A percentile compares a stretch with the other conserved stretches of the same genome.
Conservation (phyloP, 2,888 invertebrate genomes). For the Dolichopus griseipennis region DNA sequence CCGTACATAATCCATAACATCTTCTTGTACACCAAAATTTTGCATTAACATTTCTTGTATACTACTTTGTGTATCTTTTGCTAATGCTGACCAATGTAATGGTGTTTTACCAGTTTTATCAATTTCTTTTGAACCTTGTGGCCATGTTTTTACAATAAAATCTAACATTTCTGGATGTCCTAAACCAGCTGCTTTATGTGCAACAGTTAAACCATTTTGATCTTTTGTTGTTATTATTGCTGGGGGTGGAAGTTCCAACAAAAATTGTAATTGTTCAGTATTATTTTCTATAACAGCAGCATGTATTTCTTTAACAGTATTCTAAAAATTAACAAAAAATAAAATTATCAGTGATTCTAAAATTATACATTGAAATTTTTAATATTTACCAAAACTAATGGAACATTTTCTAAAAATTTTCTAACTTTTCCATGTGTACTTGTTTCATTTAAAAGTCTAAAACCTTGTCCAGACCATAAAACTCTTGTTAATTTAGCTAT, state of each 20-base stretch:
- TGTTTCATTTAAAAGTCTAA: conserved; percentile 70
- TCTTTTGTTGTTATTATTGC: conserved; percentile 70
- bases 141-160: conserved; percentile 61
- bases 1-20: conserved; percentile 68
- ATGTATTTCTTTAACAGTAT: conserved; percentile 73
- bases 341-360: neutral
- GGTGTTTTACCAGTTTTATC: conserved; percentile 82
- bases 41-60: conserved; percentile 43
- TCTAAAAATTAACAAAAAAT: conserved; percentile 45
- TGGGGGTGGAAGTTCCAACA: conserved; percentile 58
- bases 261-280: conserved; percentile 57
- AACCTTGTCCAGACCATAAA: conserved; percentile 84
- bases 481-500: conserved; percentile 77
- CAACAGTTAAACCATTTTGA: conserved; percentile 68
- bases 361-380: neutral
- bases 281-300: conserved; percentile 68
- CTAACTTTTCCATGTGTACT: conserved; percentile 75
- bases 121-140: conserved; percentile 56
- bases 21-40: conserved; percentile 73
- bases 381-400: conserved; percentile 72
- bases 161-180: conserved; percentile 67
- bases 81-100: conserved; percentile 76
- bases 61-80: conserved; percentile 70
- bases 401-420: conserved; percentile 85
- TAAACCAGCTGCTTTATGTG: conserved; percentile 82